These are phyloP conservation scores for Theodoxus fluviatilis DNA, from an alignment of 2,888 invertebrate species.

Conservation along the genomic window DNA sequence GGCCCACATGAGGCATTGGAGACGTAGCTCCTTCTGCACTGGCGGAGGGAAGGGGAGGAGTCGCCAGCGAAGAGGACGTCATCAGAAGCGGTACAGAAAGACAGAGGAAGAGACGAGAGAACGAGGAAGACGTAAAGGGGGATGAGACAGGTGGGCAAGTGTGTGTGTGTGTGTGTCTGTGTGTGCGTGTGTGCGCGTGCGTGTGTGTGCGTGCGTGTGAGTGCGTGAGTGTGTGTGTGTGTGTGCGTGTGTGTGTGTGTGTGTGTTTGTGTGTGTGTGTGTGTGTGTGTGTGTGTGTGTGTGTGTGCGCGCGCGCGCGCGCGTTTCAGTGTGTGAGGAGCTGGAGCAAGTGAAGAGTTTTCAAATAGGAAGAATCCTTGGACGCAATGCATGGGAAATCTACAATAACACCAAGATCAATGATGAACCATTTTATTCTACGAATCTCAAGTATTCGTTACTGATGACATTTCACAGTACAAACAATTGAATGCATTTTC, in stretches of 20 bases:
- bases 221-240: not conserved
- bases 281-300: constrained; percentile 15
- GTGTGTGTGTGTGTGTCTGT: not conserved
- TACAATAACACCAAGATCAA: no score
- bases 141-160: constrained; percentile 11
- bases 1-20: no score
- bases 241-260: not conserved
- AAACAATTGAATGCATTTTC: no score
- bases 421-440: no score
- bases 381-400: no score
- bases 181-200: not conserved
- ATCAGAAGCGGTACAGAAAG: not conserved
- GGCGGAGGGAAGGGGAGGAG: not conserved
- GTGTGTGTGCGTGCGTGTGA: not conserved
- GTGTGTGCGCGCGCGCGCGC: not conserved
- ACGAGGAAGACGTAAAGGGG: not conserved
- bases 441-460: no score
- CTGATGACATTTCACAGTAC: no score
- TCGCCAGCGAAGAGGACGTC: not conserved
- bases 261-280: not conserved
- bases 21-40: no score
- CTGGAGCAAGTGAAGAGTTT: no score
- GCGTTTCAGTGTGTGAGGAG: no score
- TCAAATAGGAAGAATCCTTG: no score
- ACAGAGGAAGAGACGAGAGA: not conserved